Percentiles rank a stretch among this genome's conserved stretches.
phyloP scores from a whole-genome alignment of 1,140 invertebrate genomes.

The Gonioctena quinquepunctata region DNA sequence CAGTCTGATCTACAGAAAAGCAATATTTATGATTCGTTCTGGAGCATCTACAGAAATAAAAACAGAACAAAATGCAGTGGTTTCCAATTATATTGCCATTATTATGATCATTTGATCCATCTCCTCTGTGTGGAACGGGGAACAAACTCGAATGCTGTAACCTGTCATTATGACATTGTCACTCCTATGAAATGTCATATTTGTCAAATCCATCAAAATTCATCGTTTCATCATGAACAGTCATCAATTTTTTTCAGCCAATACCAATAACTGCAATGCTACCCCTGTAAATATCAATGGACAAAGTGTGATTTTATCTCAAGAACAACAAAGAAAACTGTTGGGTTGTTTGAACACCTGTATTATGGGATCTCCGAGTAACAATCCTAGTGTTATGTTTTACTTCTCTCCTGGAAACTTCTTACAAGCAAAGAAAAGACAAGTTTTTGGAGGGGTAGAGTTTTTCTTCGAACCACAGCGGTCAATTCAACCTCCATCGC shows the following conservation, averaged over 20 bases:
- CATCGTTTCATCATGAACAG: slow-evolving; percentile 28
- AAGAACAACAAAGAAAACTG: slow-evolving; percentile 39
- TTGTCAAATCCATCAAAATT: slow-evolving; percentile 36
- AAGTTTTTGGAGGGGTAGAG: slow-evolving; percentile 28
- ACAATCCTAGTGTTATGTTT: neutral
- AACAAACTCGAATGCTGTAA: too few relatives aligned
- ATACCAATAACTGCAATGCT: slow-evolving; percentile 25
- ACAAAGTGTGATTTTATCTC: slow-evolving; percentile 37
- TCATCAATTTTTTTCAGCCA: slow-evolving; percentile 38
- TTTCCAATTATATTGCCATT: too few relatives aligned
- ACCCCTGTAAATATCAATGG: slow-evolving; percentile 32
- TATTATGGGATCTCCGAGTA: slow-evolving; percentile 14
- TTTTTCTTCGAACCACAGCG: slow-evolving; percentile 25
- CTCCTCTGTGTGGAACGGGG: too few relatives aligned
- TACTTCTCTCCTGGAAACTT: neutral
- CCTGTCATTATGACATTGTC: neutral
- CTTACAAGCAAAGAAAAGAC: slow-evolving; percentile 26
- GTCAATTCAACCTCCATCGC: neutral
- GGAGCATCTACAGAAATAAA: too few relatives aligned
- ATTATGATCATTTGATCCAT: too few relatives aligned
- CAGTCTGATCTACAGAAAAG: too few relatives aligned
- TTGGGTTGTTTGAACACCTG: slow-evolving; percentile 36
- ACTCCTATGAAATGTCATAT: neutral
- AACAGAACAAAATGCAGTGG: too few relatives aligned
- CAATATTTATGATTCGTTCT: too few relatives aligned